These are phyloP conservation scores for Rhodinocichla rosea DNA, from an alignment of 2,113 vertebrate species.

Conservation along the genomic window DNA sequence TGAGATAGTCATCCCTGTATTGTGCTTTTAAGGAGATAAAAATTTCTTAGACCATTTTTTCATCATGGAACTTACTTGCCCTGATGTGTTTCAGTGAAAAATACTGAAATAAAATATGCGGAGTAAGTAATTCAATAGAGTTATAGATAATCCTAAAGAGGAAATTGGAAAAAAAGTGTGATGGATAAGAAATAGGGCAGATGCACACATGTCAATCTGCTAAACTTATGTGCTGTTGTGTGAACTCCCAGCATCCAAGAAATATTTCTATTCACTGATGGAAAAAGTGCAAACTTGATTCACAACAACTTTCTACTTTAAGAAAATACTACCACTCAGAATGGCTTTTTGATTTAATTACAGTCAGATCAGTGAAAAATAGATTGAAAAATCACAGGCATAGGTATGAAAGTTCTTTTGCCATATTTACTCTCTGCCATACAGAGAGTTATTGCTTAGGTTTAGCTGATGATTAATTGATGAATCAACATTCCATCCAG, in stretches of 20 bases:
- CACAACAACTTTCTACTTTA: background rate
- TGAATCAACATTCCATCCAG: background rate
- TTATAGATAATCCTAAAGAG: background rate
- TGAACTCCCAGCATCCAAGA: background rate
- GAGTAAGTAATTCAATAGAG: background rate
- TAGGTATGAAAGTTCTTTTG: background rate
- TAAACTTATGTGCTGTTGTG: background rate
- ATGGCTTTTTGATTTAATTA: background rate
- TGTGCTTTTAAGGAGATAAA: background rate
- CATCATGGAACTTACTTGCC: background rate
- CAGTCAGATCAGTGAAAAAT: background rate
- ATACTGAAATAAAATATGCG: background rate
- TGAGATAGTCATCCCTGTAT: background rate
- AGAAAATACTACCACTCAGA: background rate
- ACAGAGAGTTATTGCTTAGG: background rate
- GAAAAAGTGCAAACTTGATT: background rate
- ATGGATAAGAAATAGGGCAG: background rate
- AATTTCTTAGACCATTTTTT: background rate
- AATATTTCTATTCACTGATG: background rate
- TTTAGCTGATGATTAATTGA: constrained; percentile 3
- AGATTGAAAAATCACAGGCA: background rate
- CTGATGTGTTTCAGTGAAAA: background rate
- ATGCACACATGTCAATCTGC: background rate
- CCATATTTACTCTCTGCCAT: background rate
- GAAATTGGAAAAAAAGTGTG: background rate